These are phyloP conservation scores for Dascyllus trimaculatus DNA, from an alignment of 2,113 vertebrate genomes.

Conservation along the genomic window DNA sequence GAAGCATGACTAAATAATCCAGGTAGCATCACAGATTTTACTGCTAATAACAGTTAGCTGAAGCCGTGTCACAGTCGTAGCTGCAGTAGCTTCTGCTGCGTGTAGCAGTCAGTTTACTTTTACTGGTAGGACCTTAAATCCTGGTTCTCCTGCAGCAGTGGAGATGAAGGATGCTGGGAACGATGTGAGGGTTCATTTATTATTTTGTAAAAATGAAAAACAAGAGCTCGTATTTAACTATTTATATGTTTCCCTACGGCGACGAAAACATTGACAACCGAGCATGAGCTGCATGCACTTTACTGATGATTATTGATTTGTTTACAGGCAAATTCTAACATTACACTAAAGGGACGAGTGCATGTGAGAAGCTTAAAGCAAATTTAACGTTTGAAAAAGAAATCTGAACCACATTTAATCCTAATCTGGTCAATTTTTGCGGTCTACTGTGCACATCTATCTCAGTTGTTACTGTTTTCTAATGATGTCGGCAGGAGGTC, in stretches of 20 bases:
- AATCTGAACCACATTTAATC: background rate
- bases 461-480: slow-evolving; percentile 10
- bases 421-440: slow-evolving; percentile 4
- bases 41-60: no score
- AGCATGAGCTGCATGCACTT: slow-evolving; percentile 75
- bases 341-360: slow-evolving; percentile 64
- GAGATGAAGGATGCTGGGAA: slow-evolving; percentile 24
- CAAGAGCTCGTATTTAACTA: slow-evolving; percentile 33
- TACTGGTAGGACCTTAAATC: no score
- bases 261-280: slow-evolving; percentile 43
- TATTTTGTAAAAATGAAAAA: slow-evolving; percentile 36
- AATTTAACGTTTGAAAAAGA: background rate
- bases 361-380: background rate
- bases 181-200: slow-evolving; percentile 32
- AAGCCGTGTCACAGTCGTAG: background rate
- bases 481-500: slow-evolving; percentile 17
- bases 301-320: slow-evolving; percentile 43
- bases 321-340: slow-evolving; percentile 26
- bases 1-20: slow-evolving; percentile 12
- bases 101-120: background rate
- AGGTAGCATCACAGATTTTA: slow-evolving; percentile 24
- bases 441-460: slow-evolving; percentile 6
- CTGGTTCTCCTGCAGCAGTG: no score
- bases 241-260: slow-evolving; percentile 48
- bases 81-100: slow-evolving; percentile 20